A percentile compares a stretch with the other conserved stretches of the same genome.
Conservation (phyloP, 2,113 vertebrate genomes). For the Spilogale gracilis region DNA sequence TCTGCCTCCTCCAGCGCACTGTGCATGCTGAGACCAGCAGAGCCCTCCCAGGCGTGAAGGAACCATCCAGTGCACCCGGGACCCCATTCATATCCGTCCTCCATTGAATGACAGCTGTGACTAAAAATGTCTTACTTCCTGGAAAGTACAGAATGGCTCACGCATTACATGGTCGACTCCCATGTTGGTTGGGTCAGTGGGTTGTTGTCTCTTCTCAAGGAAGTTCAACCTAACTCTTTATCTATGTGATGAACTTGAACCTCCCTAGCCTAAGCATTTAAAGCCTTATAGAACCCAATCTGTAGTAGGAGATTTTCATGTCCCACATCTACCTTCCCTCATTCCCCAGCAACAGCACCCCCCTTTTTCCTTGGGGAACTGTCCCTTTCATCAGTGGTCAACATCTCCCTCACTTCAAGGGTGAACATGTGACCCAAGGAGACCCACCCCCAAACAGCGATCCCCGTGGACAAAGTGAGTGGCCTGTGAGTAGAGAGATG, state of each 20-base stretch:
- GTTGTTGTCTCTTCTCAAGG: neutral
- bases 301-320: neutral
- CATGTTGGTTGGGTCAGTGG: neutral
- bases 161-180: neutral
- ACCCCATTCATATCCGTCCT: neutral
- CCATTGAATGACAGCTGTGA: neutral
- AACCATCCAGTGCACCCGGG: too few species aligned
- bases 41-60: neutral
- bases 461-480: neutral
- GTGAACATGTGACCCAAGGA: neutral
- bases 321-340: neutral
- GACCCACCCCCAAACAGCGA: neutral
- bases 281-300: neutral
- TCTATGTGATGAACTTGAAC: neutral
- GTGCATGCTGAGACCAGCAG: too few species aligned
- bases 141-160: neutral
- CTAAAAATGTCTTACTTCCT: neutral
- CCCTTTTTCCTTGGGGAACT: constrained; percentile 8
- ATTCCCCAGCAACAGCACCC: neutral
- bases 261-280: neutral
- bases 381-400: neutral
- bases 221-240: neutral
- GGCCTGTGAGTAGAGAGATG: neutral
- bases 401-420: neutral
- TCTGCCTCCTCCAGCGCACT: neutral